phyloP scores from a whole-genome alignment of 2,888 invertebrate species.

The Agrotis segetum region DNA sequence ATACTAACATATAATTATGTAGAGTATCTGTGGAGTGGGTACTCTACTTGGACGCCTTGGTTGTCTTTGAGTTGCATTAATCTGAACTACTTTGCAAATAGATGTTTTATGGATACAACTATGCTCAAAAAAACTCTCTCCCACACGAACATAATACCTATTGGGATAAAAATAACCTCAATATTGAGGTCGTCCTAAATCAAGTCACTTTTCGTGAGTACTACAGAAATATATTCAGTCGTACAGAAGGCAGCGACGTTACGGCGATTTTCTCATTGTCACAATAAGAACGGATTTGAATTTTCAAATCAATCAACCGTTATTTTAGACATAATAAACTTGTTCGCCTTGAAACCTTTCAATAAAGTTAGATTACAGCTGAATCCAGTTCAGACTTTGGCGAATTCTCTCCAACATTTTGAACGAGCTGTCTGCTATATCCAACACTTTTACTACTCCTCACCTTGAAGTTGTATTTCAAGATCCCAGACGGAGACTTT shows the following conservation, averaged over 20 bases:
- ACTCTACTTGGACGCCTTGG: no score
- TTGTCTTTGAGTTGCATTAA: no score
- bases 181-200: no score
- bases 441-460: slow-evolving; percentile 41
- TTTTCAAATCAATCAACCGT: neutral
- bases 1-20: no score
- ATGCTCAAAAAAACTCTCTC: no score
- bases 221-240: neutral
- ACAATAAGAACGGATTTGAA: neutral
- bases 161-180: no score
- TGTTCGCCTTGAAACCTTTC: neutral
- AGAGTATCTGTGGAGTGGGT: no score
- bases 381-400: slow-evolving; percentile 23
- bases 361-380: neutral
- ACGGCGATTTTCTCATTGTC: neutral
- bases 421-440: slow-evolving; percentile 19
- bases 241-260: neutral
- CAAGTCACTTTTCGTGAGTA: neutral
- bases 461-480: slow-evolving; percentile 46
- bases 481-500: slow-evolving; percentile 30
- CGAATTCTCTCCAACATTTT: slow-evolving; percentile 26
- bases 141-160: no score
- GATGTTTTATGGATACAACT: no score
- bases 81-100: no score
- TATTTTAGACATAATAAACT: neutral